Percentiles rank a stretch among this genome's conserved stretches.
phyloP scores from a whole-genome alignment of 2,888 invertebrate genomes.

The Drosophila parthenogenetica region DNA sequence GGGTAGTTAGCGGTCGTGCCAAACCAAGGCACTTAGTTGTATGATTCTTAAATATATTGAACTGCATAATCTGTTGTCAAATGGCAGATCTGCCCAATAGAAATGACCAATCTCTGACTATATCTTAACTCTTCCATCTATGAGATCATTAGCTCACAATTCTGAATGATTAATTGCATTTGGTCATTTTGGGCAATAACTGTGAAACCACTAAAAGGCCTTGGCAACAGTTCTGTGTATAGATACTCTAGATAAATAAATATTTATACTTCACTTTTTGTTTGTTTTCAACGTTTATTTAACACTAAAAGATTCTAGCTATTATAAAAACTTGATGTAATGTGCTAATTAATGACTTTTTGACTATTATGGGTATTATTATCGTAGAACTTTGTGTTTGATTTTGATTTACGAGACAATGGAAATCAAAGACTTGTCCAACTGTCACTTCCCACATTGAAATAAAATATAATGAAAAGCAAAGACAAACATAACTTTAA shows the following conservation, averaged over 20 bases:
- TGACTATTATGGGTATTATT: slow-evolving; percentile 14
- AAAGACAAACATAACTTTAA: slow-evolving; percentile 8
- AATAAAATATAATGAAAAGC: background rate
- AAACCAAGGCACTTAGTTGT: background rate
- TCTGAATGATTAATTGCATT: slow-evolving; percentile 17
- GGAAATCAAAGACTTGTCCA: slow-evolving; percentile 11
- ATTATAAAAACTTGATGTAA: background rate
- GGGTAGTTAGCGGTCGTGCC: background rate
- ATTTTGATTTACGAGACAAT: slow-evolving; percentile 14
- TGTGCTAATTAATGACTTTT: slow-evolving; percentile 11
- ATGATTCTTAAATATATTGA: background rate
- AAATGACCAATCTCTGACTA: background rate
- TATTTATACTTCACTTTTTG: background rate
- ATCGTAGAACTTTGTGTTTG: slow-evolving; percentile 12
- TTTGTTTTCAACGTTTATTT: too few species aligned
- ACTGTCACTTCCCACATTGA: slow-evolving; percentile 19
- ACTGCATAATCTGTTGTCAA: slow-evolving; percentile 6
- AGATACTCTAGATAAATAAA: background rate
- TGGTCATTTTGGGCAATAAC: slow-evolving; percentile 11
- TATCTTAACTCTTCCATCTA: background rate
- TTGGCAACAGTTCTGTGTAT: slow-evolving; percentile 15
- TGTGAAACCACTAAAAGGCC: background rate
- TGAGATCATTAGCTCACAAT: slow-evolving; percentile 24
- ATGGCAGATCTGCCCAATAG: background rate
- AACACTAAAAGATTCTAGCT: background rate